Evolutionary conservation across 2,888 invertebrate genomes (phyloP), one percentile per base, ranked within the genome.

Genomic region (Drosophila niveifrons): DNA sequence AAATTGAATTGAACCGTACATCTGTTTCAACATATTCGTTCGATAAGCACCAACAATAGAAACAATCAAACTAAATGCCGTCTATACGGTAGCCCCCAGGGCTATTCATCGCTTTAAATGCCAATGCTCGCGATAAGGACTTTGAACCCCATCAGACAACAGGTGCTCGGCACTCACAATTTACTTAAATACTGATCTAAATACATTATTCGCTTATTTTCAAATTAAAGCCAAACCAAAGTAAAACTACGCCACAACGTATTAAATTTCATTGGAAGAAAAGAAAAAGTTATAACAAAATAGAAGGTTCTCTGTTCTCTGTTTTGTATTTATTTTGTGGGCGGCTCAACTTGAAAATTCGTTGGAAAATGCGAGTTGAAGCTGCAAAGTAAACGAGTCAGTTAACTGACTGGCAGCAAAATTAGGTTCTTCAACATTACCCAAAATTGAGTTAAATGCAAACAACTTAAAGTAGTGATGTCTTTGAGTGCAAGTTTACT

Each of bases 1-100:
- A 83, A 83, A 80, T 83, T 80, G 68, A 80, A 72, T 80, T 53
- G 53, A 68, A 68, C 57, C 71, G 43, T 47, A 75, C 83, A 83
- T 82, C 73, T 83, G 83, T 65, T 72, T 36, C 18, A n/a, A 52
- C n/a, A 36, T 23, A 23, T 13, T 28, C 31, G 15, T 8, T 29
- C 57, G 80, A 81, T 81, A 81, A 77, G 36, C 36, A 23, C 31
- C 31, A 31, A 41, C 57, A 56, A 48, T 39, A 56, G 13, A 63
- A 59, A 62, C 51, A 72, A 59, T 72, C 34, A 43, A 53, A 23
- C 43, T n/a, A 8, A 59, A 55, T 57, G 28, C 28, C 28, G 29
- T 36, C 51, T 74, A 47, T 43, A 28, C 62, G 34, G 75, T 56
- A 52, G 48, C 58, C 29, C 29, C 9, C n/a, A 13, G 18, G 47